Evolutionary conservation across 2,888 invertebrate species (phyloP).

Genomic region (Eudasyphora cyanicolor): DNA sequence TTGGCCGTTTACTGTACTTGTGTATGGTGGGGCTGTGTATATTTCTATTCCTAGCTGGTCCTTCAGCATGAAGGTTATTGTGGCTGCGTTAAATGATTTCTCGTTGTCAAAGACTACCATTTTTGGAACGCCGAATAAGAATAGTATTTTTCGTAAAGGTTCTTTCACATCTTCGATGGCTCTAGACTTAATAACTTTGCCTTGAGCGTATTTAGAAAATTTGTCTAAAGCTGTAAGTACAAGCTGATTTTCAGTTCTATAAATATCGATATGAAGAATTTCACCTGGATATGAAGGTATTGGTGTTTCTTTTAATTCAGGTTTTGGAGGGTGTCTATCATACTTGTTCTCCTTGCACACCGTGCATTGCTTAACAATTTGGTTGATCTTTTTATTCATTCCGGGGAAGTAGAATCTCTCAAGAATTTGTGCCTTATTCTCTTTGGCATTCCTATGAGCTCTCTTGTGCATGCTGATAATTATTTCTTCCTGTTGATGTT

Average conservation of each 20-base stretch:
- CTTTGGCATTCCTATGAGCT: slow-evolving; percentile 45
- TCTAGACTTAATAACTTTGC: slow-evolving; percentile 48
- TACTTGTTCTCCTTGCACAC: slow-evolving; percentile 52
- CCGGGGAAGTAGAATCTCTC: slow-evolving; percentile 41
- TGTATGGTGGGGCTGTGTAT: slow-evolving; percentile 30
- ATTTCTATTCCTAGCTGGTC: slow-evolving; percentile 57
- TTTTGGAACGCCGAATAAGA: slow-evolving; percentile 55
- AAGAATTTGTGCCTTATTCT: slow-evolving; percentile 56
- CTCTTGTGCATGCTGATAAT: slow-evolving; percentile 32
- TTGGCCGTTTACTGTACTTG: slow-evolving; percentile 38
- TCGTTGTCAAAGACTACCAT: slow-evolving; percentile 64
- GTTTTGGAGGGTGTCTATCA: slow-evolving; percentile 52
- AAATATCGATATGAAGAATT: slow-evolving; percentile 52
- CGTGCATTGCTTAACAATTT: slow-evolving; percentile 39
- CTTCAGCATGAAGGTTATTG: slow-evolving; percentile 60
- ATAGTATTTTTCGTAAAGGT: slow-evolving; percentile 50
- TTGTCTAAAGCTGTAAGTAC: slow-evolving; percentile 54
- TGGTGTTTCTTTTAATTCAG: slow-evolving; percentile 44
- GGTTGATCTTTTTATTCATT: slow-evolving; percentile 44
- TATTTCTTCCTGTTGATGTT: slow-evolving; percentile 37
- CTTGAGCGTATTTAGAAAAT: slow-evolving; percentile 55
- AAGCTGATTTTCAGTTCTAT: slow-evolving; percentile 1
- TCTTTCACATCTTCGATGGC: slow-evolving; percentile 55
- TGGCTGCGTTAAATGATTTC: slow-evolving; percentile 51
- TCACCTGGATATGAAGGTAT: slow-evolving; percentile 59